Base-by-base conservation (phyloP, 1,140 invertebrate genomes). In the Cherax quadricarinatus region DNA sequence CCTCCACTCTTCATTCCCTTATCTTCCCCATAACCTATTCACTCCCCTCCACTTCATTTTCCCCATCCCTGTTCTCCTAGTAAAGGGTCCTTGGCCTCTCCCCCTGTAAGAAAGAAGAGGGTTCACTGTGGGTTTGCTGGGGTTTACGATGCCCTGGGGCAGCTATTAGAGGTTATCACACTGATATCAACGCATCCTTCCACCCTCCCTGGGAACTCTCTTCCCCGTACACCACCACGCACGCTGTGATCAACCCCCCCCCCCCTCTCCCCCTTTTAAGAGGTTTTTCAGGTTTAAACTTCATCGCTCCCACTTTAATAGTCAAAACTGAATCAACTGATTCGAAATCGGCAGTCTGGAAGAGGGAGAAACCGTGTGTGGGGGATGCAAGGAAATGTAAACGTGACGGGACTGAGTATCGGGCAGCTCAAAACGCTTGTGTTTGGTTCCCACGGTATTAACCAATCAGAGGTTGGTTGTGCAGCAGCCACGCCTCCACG, bases 401-500 rank as follows among this genome's bases (percentile, higher is more conserved):
- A 83, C 5, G n/a, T 49, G 81, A 24, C 16, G 81, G 6, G 41
- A 57, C 1, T 18, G 21, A 41, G 51, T 81, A 48, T 51, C 48
- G 81, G 51, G 81, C 10, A 7, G 53, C 24, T 70, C 66, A 78
- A n/a, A 30, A 18, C 85, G 9, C 12, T 18, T 21, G 49, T 16
- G 66, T 83, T 60, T n/a, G 85, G 85, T 82, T 89, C 88, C 80
- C 88, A 90, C 88, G 88, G 81, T 84, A 14, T 62, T 48, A 81
- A n/a, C 88, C 88, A 90, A 90, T 90, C 80, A 90, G 88, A 41
- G 49, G 81, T 10, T 73, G 24, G n/a, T 57, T 73, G 57, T n/a
- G 49, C 75, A 57, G 10, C 51, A 41, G 49, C 60, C 88, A 66
- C 80, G 60, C 60, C 88, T 81, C 81, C 80, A 9, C 30, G n/a